Conservation (phyloP, 2,113 vertebrate species). For the Promerops cafer region DNA sequence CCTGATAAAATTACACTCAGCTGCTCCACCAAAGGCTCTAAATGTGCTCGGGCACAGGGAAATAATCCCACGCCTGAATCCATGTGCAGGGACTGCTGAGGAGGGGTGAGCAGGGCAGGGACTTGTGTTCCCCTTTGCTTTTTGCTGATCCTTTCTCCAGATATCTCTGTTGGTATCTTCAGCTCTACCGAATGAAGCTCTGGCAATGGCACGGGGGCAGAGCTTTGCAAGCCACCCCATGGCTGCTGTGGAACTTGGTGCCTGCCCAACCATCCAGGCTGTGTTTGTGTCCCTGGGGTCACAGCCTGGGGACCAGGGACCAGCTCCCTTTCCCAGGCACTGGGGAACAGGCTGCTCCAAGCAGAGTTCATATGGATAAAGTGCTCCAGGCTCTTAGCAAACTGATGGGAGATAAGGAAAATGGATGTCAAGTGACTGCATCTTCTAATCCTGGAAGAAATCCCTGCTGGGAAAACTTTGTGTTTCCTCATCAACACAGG, state of each 20-base stretch:
- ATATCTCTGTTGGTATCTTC: background rate
- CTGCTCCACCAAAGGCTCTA: background rate
- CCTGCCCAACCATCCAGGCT: background rate
- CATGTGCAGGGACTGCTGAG: background rate
- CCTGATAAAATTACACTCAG: background rate
- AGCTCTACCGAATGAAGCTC: rapidly evolving
- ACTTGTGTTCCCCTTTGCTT: rapidly evolving
- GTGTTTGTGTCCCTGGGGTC: background rate
- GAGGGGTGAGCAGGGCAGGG: background rate
- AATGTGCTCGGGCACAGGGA: background rate
- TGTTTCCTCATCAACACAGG: background rate
- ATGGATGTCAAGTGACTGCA: background rate
- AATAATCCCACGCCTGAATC: background rate
- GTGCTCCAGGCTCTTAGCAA: background rate
- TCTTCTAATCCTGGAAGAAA: background rate
- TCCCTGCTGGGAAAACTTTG: background rate
- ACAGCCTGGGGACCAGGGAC: background rate
- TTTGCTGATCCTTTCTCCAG: background rate
- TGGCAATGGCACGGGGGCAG: background rate
- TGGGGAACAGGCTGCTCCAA: background rate
- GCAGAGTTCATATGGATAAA: background rate
- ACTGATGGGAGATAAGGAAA: background rate
- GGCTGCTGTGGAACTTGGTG: rapidly evolving
- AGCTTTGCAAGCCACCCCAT: background rate
- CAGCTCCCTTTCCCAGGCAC: background rate